Conservation (phyloP, 2,888 invertebrate species). For the Urechis unicinctus region DNA sequence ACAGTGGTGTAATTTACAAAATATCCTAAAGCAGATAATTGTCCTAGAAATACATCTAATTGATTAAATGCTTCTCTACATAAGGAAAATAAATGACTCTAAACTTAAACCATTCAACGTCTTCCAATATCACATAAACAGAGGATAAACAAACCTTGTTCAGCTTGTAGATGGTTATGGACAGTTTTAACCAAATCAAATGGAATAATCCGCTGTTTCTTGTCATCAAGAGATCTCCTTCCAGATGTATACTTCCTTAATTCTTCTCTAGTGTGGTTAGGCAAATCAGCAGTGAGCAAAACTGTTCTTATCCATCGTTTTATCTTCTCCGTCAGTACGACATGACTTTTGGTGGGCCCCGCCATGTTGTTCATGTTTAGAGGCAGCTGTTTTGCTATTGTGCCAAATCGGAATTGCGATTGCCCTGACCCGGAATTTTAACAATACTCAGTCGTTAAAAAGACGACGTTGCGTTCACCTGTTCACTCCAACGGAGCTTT, state of each 20-base stretch:
- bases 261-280: conserved; percentile 14
- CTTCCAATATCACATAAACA: background rate
- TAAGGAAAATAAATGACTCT: too few relatives aligned
- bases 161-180: conserved; percentile 11
- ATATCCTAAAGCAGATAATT: too few relatives aligned
- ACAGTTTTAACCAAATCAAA: conserved; percentile 21
- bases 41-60: too few relatives aligned
- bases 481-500: too few relatives aligned
- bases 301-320: conserved; percentile 19
- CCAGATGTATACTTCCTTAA: conserved; percentile 14
- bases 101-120: too few relatives aligned
- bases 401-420: too few relatives aligned
- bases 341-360: conserved; percentile 7
- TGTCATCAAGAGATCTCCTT: conserved; percentile 10
- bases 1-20: too few relatives aligned
- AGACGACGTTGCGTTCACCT: too few relatives aligned
- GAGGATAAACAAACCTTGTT: conserved; percentile 5
- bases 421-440: too few relatives aligned
- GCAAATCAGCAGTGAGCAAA: conserved; percentile 14
- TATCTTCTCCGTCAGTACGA: conserved; percentile 24
- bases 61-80: too few relatives aligned
- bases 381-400: too few relatives aligned
- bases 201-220: conserved; percentile 18
- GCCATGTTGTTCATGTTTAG: conserved; percentile 9
- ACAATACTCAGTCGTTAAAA: too few relatives aligned